Conservation (phyloP, 1,140 invertebrate species). For the Pissodes strobi region DNA sequence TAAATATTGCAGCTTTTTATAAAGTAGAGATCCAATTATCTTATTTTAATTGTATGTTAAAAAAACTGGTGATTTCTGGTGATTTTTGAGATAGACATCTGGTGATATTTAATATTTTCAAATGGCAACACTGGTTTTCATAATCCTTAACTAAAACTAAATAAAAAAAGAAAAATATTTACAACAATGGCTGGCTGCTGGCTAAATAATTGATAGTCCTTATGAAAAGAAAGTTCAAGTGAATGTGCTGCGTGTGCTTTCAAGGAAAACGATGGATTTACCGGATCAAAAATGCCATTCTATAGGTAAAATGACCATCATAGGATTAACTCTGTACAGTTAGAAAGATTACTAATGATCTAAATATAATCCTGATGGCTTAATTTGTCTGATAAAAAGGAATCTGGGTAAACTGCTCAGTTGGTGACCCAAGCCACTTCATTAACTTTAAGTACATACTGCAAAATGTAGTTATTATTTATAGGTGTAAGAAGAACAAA, state of each 20-base stretch:
- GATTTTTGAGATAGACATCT: no score
- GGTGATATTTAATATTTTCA: no score
- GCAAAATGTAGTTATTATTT: slow-evolving; percentile 11
- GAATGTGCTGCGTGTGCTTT: slow-evolving; percentile 13
- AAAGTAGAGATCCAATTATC: no score
- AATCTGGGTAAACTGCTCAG: slow-evolving; percentile 3
- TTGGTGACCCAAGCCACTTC: slow-evolving; percentile 6
- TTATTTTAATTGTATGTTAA: no score
- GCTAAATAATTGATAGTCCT: no score
- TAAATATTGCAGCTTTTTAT: no score
- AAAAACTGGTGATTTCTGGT: no score
- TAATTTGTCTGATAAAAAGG: slow-evolving; percentile 25
- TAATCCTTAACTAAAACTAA: no score
- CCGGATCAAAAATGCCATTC: background rate
- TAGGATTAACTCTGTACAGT: background rate
- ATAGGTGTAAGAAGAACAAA: no score
- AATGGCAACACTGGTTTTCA: no score
- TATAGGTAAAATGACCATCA: background rate
- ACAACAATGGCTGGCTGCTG: slow-evolving; percentile 31
- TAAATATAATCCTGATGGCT: slow-evolving; percentile 31
- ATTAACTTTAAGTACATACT: background rate
- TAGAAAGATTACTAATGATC: slow-evolving; percentile 25
- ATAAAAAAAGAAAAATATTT: slow-evolving; percentile 28
- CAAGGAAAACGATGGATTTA: slow-evolving; percentile 9
- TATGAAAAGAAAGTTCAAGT: slow-evolving; percentile 28